Evolutionary conservation across 2,797 vertebrate species (phyloP).

Genomic region (Chaunax sp.): DNA sequence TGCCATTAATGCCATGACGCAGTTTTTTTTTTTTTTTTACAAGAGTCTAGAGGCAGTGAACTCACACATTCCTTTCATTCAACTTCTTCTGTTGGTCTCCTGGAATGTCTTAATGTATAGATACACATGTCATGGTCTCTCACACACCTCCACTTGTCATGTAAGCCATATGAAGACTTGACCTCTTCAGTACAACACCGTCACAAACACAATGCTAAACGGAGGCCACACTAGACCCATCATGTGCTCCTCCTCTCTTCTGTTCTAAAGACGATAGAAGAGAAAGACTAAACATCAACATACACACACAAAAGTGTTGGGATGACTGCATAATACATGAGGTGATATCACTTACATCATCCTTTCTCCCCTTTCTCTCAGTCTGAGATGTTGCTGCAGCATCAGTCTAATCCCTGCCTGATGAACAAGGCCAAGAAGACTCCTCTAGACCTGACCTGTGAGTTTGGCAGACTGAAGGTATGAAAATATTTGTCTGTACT

Average conservation of each 20-base stretch:
- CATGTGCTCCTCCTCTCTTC: slow-evolving; percentile 34
- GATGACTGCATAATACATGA: slow-evolving; percentile 18
- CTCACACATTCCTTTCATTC: slow-evolving; percentile 47
- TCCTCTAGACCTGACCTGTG: slow-evolving; percentile 93
- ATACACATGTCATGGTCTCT: neutral
- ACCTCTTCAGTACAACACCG: too few relatives aligned
- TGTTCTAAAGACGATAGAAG: too few relatives aligned
- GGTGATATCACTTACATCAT: slow-evolving; percentile 15
- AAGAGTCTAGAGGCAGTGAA: slow-evolving; percentile 13
- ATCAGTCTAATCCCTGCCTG: slow-evolving; percentile 94
- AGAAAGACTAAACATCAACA: slow-evolving; percentile 35
- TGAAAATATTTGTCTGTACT: neutral
- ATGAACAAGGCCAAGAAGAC: slow-evolving; percentile 94
- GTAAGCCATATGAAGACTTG: neutral
- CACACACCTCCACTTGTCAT: slow-evolving; percentile 25
- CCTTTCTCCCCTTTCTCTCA: slow-evolving; percentile 61
- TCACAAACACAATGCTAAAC: slow-evolving; percentile 26
- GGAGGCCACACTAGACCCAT: slow-evolving; percentile 16
- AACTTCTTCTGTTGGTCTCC: slow-evolving; percentile 16
- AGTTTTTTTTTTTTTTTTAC: slow-evolving; percentile 6
- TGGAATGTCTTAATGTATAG: slow-evolving; percentile 48
- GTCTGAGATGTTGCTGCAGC: slow-evolving; percentile 97
- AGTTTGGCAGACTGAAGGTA: slow-evolving; percentile 92
- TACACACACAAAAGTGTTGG: slow-evolving; percentile 2
- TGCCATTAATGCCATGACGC: slow-evolving; percentile 34